These are phyloP conservation scores for Archilochus colubris DNA, from an alignment of 2,113 vertebrate species.

Conservation along the genomic window DNA sequence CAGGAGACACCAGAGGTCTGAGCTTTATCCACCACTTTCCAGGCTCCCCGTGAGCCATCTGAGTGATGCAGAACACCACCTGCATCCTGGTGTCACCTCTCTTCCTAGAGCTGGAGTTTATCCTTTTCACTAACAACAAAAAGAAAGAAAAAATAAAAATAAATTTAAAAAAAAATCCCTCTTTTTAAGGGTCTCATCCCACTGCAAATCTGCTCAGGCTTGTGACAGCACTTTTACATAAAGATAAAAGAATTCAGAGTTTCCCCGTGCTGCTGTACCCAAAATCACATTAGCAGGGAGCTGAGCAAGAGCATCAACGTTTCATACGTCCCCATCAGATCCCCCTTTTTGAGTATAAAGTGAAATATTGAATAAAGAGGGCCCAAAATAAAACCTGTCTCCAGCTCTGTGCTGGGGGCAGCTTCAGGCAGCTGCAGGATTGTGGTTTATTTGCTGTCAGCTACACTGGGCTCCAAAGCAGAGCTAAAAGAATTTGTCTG, in stretches of 20 bases:
- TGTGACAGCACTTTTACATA: constrained; percentile 29
- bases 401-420: not conserved
- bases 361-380: not conserved
- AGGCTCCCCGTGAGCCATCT: constrained; percentile 49
- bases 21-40: constrained; percentile 69
- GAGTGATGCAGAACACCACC: constrained; percentile 1
- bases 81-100: not conserved
- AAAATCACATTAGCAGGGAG: constrained; percentile 9
- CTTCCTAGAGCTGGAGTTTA: not conserved
- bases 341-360: not conserved
- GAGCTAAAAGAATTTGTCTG: not conserved
- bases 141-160: not conserved
- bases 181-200: constrained; percentile 6
- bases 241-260: not conserved
- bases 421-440: rapidly evolving
- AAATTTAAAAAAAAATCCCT: not conserved
- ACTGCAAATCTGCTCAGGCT: constrained; percentile 11
- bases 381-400: not conserved
- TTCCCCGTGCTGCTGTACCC: not conserved
- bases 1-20: constrained; percentile 58
- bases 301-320: not conserved
- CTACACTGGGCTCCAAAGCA: not conserved
- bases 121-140: not conserved
- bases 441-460: rapidly evolving
- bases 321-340: not conserved